phyloP scores from a whole-genome alignment of 2,797 vertebrate species.

The Paramormyrops hopkinsi region DNA sequence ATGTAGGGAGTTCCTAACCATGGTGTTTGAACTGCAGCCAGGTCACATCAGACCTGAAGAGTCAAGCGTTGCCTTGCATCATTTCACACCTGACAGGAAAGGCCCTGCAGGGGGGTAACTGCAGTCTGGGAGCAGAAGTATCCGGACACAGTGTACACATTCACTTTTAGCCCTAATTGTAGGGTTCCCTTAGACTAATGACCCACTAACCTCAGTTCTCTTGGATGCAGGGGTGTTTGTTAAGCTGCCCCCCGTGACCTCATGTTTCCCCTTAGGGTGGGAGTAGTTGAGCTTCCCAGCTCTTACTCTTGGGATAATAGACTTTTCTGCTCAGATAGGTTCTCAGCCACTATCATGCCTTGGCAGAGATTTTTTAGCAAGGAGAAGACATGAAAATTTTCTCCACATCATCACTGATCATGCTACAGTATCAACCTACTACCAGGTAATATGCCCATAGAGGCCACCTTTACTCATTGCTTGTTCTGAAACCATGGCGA shows the following conservation, averaged over 20 bases:
- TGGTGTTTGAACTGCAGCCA: neutral
- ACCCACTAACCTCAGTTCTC: neutral
- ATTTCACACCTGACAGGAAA: neutral
- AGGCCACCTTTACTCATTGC: neutral
- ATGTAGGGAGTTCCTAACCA: neutral
- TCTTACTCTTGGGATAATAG: neutral
- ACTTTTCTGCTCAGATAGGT: neutral
- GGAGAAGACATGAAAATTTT: neutral
- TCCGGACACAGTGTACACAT: neutral
- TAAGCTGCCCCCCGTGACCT: neutral
- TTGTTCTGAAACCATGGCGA: neutral
- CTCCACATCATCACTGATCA: neutral
- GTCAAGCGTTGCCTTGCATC: neutral
- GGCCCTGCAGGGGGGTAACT: neutral
- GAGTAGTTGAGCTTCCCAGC: neutral
- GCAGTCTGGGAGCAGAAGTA: neutral
- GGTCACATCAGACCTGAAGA: neutral
- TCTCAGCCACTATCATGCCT: neutral
- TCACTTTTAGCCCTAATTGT: neutral
- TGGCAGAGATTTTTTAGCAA: neutral
- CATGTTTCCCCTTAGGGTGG: neutral
- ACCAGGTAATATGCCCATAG: neutral
- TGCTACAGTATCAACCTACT: neutral
- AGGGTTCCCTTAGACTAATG: neutral
- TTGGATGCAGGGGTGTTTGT: neutral